Evolutionary conservation across 2,888 invertebrate species (phyloP).

Genomic region (Lasioglossum leucozonium): DNA sequence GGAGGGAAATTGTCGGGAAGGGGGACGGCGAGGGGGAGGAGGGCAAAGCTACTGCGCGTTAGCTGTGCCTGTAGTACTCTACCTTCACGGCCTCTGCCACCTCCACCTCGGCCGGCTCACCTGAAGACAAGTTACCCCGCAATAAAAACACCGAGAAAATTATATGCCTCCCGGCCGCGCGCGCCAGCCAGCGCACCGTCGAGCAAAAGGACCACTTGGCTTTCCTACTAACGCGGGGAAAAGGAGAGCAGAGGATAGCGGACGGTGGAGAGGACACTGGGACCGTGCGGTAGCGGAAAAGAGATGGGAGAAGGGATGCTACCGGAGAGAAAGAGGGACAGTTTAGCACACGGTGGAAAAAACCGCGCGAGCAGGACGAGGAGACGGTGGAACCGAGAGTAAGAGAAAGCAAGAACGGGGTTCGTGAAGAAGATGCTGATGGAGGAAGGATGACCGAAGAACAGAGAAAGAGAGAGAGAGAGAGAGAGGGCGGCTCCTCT

Average conservation of each 20-base stretch:
- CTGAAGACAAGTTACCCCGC: conserved; percentile 84
- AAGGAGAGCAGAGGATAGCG: conserved; percentile 72
- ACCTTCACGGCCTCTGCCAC: conserved; percentile 78
- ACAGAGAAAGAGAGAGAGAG: conserved; percentile 19
- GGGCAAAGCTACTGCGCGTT: conserved; percentile 83
- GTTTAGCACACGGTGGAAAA: conserved; percentile 54
- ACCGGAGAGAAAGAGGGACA: conserved; percentile 40
- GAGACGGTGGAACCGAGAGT: conserved; percentile 27
- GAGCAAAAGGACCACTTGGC: conserved; percentile 80
- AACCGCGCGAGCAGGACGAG: conserved; percentile 54
- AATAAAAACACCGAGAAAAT: conserved; percentile 84
- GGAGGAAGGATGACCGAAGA: conserved; percentile 25
- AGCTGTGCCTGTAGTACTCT: conserved; percentile 83
- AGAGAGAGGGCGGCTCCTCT: conserved; percentile 38
- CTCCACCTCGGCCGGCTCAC: conserved; percentile 82
- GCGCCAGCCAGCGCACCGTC: conserved; percentile 75
- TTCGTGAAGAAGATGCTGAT: neutral
- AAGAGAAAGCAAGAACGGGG: conserved; percentile 21
- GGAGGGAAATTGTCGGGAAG: conserved; percentile 28
- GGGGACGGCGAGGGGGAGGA: conserved; percentile 52
- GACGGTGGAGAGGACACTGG: conserved; percentile 29
- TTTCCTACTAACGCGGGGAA: conserved; percentile 77
- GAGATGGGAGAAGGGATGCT: conserved; percentile 18
- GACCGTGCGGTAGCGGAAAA: conserved; percentile 11
- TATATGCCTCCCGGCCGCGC: conserved; percentile 83